phyloP scores from a whole-genome alignment of 2,888 invertebrate species.

The Galeruca laticollis region DNA sequence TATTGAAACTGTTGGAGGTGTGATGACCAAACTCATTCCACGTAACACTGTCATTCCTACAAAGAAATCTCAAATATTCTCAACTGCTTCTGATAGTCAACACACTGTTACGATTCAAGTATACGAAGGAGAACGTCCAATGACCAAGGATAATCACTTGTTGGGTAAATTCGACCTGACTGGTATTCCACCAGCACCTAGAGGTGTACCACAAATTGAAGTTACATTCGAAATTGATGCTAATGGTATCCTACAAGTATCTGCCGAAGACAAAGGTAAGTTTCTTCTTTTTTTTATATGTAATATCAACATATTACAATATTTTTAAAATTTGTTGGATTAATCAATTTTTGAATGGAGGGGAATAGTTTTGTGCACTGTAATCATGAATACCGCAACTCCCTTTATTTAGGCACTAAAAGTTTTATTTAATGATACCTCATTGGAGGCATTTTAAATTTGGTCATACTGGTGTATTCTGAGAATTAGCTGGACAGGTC shows the following conservation, averaged over 20 bases:
- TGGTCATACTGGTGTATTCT: no score
- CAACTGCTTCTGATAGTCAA: conserved; percentile 98
- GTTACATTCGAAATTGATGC: conserved; percentile 96
- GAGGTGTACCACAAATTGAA: conserved; percentile 94
- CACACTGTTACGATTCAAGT: conserved; percentile 99
- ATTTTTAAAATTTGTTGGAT: no score
- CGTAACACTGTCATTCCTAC: conserved; percentile 99
- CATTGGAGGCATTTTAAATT: no score
- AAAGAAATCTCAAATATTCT: conserved; percentile 99
- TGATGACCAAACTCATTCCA: conserved; percentile 98
- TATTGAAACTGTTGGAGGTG: conserved; percentile 99
- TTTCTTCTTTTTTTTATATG: no score
- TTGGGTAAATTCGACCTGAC: conserved; percentile 98
- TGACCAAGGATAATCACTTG: conserved; percentile 99
- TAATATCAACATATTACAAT: no score
- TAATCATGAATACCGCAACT: no score
- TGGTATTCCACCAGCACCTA: conserved; percentile 94
- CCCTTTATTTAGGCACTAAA: no score
- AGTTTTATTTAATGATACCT: no score
- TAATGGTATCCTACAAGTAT: conserved; percentile 94
- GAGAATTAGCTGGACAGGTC: no score
- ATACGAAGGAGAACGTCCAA: conserved; percentile 98
- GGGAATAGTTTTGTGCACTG: no score
- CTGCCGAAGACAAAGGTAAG: conserved; percentile 94
- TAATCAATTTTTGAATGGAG: no score